phyloP scores from a whole-genome alignment of 2,113 vertebrate species.

The Gallinago paraguaiae region DNA sequence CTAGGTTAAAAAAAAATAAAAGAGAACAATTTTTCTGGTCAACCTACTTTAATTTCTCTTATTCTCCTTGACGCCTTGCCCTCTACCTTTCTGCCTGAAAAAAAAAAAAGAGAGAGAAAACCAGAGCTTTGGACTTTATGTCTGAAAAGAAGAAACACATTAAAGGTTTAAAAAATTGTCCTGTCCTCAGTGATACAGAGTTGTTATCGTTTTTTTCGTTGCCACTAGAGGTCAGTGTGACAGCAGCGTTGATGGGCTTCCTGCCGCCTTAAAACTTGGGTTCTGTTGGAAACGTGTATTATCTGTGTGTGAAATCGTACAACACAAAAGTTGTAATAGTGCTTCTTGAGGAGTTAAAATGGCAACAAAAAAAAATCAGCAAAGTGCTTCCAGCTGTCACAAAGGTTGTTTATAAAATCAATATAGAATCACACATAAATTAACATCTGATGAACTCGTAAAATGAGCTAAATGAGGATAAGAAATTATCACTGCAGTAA shows the following conservation, averaged over 20 bases:
- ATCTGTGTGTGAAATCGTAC: background rate
- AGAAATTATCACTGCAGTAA: background rate
- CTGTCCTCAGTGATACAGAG: background rate
- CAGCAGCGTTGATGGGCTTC: background rate
- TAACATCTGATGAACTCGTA: background rate
- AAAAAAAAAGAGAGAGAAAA: background rate
- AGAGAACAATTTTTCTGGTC: background rate
- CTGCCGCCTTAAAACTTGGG: background rate
- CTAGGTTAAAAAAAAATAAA: background rate
- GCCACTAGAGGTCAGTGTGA: constrained; percentile 68
- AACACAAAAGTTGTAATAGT: background rate
- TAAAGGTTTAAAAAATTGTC: background rate
- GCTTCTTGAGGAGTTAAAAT: background rate
- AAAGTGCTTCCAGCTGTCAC: background rate
- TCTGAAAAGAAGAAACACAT: background rate
- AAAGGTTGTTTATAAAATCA: background rate
- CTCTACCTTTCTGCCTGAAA: background rate
- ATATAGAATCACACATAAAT: background rate
- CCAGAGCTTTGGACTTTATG: background rate
- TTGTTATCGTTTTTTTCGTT: background rate
- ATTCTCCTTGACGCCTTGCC: background rate
- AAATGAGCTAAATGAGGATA: background rate
- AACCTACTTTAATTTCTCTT: background rate
- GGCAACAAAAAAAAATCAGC: background rate
- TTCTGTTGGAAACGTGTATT: rapidly evolving